These are phyloP conservation scores for Cyrtonyx montezumae DNA, from an alignment of 2,113 vertebrate genomes.

Conservation along the genomic window DNA sequence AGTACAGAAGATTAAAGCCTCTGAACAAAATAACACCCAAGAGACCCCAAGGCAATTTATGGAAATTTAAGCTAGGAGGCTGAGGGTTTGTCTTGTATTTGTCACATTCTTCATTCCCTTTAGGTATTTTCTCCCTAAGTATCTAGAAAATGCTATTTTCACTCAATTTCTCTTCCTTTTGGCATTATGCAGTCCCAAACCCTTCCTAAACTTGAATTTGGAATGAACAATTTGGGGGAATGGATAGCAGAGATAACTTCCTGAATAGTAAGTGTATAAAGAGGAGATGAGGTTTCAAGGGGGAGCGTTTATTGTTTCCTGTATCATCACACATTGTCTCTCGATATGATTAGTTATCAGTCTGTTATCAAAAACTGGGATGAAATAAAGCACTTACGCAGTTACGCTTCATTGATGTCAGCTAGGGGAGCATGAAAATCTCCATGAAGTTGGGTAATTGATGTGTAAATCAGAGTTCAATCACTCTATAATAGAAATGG, in stretches of 20 bases:
- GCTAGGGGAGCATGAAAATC: constrained; percentile 80
- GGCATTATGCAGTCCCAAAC: background rate
- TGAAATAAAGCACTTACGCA: constrained; percentile 79
- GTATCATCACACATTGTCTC: constrained; percentile 73
- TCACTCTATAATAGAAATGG: constrained; percentile 82
- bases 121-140: background rate
- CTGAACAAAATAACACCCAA: constrained; percentile 11
- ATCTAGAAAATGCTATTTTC: constrained; percentile 14
- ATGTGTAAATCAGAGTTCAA: constrained; percentile 84
- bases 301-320: constrained; percentile 76
- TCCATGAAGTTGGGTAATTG: constrained; percentile 83
- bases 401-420: constrained; percentile 80
- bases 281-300: constrained; percentile 73
- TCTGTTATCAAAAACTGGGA: constrained; percentile 76
- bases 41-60: constrained; percentile 11
- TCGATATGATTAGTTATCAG: constrained; percentile 80
- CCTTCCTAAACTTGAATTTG: background rate
- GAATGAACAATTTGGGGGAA: constrained; percentile 47
- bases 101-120: background rate
- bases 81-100: constrained; percentile 19
- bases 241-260: constrained; percentile 64
- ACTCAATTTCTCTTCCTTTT: background rate
- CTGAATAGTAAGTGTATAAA: constrained; percentile 57
- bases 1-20: constrained; percentile 45
- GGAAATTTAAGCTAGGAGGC: constrained; percentile 5